A percentile compares a stretch with the other conserved stretches of the same genome.
phyloP scores from a whole-genome alignment of 2,888 invertebrate species.

The Coronaproctus castanopsis region DNA sequence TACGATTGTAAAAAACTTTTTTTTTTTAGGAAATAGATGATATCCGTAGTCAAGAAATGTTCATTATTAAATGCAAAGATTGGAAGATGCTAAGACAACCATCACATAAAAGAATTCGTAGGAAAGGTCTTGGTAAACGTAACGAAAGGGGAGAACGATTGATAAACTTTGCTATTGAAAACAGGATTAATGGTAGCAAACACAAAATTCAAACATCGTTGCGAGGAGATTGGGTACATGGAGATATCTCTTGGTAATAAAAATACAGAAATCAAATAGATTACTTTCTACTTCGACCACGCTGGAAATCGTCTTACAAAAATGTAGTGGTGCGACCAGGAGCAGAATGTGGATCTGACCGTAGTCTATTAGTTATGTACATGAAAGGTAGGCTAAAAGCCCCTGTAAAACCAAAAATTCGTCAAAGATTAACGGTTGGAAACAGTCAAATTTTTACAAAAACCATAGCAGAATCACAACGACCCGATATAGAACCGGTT shows the following conservation, averaged over 20 bases:
- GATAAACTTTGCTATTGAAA: background rate
- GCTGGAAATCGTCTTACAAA: background rate
- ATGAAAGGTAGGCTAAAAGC: background rate
- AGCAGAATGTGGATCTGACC: background rate
- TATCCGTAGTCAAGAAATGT: background rate
- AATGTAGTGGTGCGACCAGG: background rate
- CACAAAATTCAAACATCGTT: background rate
- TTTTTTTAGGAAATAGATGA: background rate
- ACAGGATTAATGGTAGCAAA: background rate
- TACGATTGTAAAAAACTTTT: too few species aligned
- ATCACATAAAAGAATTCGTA: background rate
- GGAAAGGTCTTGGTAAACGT: background rate
- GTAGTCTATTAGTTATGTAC: background rate
- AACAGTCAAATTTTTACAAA: background rate
- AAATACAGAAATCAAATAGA: background rate
- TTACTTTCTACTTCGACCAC: background rate
- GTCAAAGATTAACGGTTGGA: background rate
- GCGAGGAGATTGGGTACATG: background rate
- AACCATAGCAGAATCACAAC: background rate
- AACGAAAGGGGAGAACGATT: background rate
- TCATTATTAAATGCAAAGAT: background rate
- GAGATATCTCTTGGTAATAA: background rate
- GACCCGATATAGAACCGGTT: background rate
- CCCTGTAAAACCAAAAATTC: background rate
- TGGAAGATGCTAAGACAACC: background rate